phyloP scores from a whole-genome alignment of 2,797 vertebrate genomes.

The Microctenopoma lineatum region DNA sequence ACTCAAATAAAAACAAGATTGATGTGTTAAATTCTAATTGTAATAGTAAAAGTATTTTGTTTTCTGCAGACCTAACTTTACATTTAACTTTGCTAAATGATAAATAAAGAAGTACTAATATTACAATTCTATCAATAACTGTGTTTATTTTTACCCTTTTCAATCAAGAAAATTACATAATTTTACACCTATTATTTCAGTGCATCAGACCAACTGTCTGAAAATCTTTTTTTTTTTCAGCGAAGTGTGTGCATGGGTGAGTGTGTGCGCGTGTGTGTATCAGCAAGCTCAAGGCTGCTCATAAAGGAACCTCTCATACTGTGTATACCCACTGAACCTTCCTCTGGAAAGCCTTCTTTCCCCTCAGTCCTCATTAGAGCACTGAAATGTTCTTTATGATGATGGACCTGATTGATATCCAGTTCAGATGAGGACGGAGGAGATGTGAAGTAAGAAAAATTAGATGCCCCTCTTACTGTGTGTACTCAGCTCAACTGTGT shows the following conservation, averaged over 20 bases:
- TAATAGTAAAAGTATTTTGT: background rate
- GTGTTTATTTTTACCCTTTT: background rate
- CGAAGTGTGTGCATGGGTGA: background rate
- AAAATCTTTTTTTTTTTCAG: background rate
- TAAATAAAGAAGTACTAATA: too few species aligned
- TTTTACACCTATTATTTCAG: background rate
- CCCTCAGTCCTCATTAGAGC: slow-evolving; percentile 36
- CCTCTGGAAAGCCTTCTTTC: slow-evolving; percentile 11
- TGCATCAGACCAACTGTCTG: slow-evolving; percentile 7
- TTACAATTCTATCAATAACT: background rate
- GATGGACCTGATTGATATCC: slow-evolving; percentile 28
- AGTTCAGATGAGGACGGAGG: slow-evolving; percentile 18
- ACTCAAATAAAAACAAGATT: slow-evolving; percentile 9
- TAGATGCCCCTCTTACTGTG: slow-evolving; percentile 3
- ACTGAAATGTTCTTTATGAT: slow-evolving; percentile 22
- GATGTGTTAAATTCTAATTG: background rate
- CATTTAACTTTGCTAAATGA: too few species aligned
- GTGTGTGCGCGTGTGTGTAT: background rate
- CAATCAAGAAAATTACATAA: background rate
- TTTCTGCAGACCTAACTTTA: background rate
- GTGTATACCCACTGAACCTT: slow-evolving; percentile 1
- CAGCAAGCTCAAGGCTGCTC: background rate
- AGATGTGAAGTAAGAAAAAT: slow-evolving; percentile 19
- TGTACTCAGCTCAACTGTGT: slow-evolving; percentile 4
- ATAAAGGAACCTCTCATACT: slow-evolving; percentile 12